Evolutionary conservation across 2,113 vertebrate species (phyloP).

Genomic region (Myrmecobius fasciatus): DNA sequence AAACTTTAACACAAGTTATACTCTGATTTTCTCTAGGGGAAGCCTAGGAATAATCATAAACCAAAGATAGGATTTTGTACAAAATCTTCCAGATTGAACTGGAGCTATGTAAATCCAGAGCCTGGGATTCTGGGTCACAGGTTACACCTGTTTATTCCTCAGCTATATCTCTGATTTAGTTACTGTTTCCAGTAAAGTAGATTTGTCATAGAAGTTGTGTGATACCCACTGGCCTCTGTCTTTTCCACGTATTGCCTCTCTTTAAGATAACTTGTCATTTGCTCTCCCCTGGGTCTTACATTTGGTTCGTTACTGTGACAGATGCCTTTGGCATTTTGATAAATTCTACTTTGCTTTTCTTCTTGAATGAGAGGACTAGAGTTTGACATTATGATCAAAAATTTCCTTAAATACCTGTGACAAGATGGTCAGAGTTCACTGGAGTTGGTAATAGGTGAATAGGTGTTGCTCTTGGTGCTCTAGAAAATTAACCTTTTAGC

Average conservation of each 20-base stretch:
- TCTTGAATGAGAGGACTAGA: slow-evolving; percentile 42
- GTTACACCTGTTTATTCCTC: background rate
- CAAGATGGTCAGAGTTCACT: slow-evolving; percentile 41
- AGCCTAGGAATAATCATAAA: background rate
- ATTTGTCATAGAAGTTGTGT: slow-evolving; percentile 29
- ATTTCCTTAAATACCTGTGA: slow-evolving; percentile 28
- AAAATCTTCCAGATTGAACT: background rate
- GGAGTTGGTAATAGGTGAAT: slow-evolving; percentile 43
- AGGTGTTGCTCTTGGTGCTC: slow-evolving; percentile 27
- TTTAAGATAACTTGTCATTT: slow-evolving; percentile 4
- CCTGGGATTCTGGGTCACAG: background rate
- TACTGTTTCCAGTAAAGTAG: slow-evolving; percentile 2
- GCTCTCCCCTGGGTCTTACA: background rate
- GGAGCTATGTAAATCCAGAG: background rate
- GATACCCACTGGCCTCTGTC: slow-evolving; percentile 29
- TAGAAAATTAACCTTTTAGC: slow-evolving; percentile 39
- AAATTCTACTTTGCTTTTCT: slow-evolving; percentile 13
- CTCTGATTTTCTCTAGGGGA: background rate
- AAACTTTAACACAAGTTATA: background rate
- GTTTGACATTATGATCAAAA: slow-evolving; percentile 51
- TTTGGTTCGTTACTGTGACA: slow-evolving; percentile 18
- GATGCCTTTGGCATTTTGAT: background rate
- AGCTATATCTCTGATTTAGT: background rate
- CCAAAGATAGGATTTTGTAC: background rate
- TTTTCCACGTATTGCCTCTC: slow-evolving; percentile 21